These are phyloP conservation scores for Catocala fraxini DNA, from an alignment of 2,888 invertebrate species.

Conservation along the genomic window DNA sequence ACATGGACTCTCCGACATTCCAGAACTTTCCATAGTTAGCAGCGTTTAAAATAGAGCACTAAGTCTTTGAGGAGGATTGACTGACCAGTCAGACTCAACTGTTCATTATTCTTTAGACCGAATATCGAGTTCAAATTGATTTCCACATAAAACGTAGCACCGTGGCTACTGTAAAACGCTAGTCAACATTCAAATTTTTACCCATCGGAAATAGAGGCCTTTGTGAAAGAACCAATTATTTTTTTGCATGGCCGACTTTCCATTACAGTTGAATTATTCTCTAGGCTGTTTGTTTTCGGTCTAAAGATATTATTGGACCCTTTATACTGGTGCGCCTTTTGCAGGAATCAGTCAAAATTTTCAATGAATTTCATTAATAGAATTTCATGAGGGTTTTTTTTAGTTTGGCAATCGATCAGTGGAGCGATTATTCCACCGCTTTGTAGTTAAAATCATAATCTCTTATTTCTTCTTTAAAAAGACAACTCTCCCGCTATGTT, in stretches of 20 bases:
- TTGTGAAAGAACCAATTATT: conserved; percentile 80
- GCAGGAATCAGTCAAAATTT: conserved; percentile 36
- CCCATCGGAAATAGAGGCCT: conserved; percentile 72
- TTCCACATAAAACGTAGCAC: conserved; percentile 25
- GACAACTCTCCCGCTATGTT: no score
- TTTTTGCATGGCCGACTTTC: conserved; percentile 78
- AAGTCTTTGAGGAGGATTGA: no score
- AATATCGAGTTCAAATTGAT: conserved; percentile 23
- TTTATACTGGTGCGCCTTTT: conserved; percentile 41
- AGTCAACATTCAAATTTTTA: conserved; percentile 62
- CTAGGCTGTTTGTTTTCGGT: conserved; percentile 68
- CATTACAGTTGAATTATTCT: conserved; percentile 76
- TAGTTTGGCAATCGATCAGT: conserved; percentile 8
- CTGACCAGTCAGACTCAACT: neutral
- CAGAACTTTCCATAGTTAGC: no score
- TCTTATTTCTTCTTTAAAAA: no score
- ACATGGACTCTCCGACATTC: no score
- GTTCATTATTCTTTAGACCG: conserved; percentile 1
- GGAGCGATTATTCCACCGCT: conserved; percentile 34
- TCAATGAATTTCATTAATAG: conserved; percentile 28
- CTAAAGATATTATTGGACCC: conserved; percentile 59
- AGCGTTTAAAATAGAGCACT: no score
- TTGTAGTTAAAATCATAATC: neutral
- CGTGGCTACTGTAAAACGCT: conserved; percentile 38
- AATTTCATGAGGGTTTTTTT: conserved; percentile 13